A percentile compares a stretch with the other conserved stretches of the same genome.
Evolutionary conservation across 1,140 invertebrate genomes (phyloP).

Genomic region (Micrasema minimum): DNA sequence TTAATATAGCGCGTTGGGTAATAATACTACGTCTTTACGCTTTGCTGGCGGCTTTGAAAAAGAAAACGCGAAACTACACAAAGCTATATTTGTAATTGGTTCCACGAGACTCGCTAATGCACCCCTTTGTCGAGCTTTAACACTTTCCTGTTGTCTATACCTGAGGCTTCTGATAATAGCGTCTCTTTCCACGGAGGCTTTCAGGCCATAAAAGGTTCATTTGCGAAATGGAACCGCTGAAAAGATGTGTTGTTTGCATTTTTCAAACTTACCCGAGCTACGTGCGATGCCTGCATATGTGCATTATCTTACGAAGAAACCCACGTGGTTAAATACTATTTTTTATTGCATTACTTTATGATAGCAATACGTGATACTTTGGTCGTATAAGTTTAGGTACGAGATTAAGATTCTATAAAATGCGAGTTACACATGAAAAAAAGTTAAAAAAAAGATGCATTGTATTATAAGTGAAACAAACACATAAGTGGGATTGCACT

Average conservation of each 20-base stretch:
- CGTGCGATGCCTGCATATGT: constrained; percentile 1
- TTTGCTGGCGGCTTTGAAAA: neutral
- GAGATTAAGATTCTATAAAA: no score
- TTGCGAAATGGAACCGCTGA: constrained; percentile 49
- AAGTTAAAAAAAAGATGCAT: no score
- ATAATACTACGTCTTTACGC: no score
- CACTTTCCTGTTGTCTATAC: constrained; percentile 43
- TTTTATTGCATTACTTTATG: no score
- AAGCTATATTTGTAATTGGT: constrained; percentile 28
- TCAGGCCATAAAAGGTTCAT: constrained; percentile 47
- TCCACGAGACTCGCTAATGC: constrained; percentile 40
- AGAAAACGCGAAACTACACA: constrained; percentile 10
- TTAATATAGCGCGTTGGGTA: neutral
- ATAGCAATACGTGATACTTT: no score
- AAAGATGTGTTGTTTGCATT: constrained; percentile 45
- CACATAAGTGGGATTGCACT: no score
- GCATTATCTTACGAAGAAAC: neutral
- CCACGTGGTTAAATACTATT: no score
- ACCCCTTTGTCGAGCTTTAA: constrained; percentile 37
- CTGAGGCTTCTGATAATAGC: constrained; percentile 34
- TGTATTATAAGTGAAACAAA: no score
- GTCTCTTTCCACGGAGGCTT: constrained; percentile 26
- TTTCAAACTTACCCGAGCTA: constrained; percentile 25
- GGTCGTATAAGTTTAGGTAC: no score
- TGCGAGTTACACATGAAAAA: no score